Percentiles rank a stretch among this genome's conserved stretches.
phyloP scores from a whole-genome alignment of 2,113 vertebrate genomes.

The Cebidichthys violaceus region DNA sequence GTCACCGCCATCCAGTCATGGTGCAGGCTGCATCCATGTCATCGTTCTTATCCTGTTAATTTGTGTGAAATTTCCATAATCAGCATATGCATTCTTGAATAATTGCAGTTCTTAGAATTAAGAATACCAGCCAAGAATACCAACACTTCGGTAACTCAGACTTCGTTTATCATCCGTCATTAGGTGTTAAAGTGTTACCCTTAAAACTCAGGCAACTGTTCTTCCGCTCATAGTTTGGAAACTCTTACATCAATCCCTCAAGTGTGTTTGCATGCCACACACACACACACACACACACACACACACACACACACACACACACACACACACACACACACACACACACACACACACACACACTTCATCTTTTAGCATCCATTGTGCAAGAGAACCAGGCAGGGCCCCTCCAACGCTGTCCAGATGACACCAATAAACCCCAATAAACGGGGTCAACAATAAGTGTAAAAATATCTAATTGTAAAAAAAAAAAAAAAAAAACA shows the following conservation, averaged over 20 bases:
- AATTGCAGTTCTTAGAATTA: neutral
- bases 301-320: no score
- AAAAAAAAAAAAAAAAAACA: neutral
- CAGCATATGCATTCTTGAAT: neutral
- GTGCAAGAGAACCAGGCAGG: neutral
- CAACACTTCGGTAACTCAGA: neutral
- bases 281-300: neutral
- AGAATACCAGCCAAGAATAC: neutral
- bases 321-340: no score
- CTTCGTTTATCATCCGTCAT: neutral
- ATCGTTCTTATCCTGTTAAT: neutral
- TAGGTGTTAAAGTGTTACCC: neutral
- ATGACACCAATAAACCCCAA: constrained; percentile 34
- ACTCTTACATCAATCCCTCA: neutral
- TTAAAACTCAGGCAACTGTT: neutral
- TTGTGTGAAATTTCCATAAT: neutral
- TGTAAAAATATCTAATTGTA: constrained; percentile 3
- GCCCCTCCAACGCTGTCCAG: neutral
- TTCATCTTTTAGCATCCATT: neutral
- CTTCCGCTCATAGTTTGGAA: neutral
- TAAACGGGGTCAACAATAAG: constrained; percentile 17
- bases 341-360: neutral
- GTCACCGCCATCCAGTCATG: neutral
- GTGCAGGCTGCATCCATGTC: neutral
- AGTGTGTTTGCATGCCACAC: neutral